phyloP scores from a whole-genome alignment of 2,888 invertebrate genomes.

The Xanthorhoe designata region DNA sequence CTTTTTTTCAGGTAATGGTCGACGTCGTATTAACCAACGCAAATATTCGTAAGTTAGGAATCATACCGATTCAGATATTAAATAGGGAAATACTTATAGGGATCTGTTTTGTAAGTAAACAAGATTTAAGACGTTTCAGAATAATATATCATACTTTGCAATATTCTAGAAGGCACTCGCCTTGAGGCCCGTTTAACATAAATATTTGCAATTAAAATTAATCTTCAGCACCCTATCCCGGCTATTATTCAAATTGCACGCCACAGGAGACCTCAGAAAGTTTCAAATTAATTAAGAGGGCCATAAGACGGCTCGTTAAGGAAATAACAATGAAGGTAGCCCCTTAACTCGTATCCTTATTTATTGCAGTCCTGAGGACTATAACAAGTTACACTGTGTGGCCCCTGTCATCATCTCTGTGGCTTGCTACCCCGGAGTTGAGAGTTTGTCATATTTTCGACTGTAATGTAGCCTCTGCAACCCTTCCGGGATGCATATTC shows the following conservation, averaged over 20 bases:
- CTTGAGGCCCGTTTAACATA: slow-evolving; percentile 77
- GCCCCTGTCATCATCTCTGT: slow-evolving; percentile 69
- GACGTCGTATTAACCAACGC: slow-evolving; percentile 32
- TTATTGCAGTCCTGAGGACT: slow-evolving; percentile 75
- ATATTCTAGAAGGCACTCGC: slow-evolving; percentile 64
- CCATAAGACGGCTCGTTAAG: slow-evolving; percentile 84
- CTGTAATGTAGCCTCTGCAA: slow-evolving; percentile 45
- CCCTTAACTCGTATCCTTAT: slow-evolving; percentile 73
- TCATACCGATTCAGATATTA: background rate
- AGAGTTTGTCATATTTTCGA: slow-evolving; percentile 59
- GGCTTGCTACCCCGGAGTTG: slow-evolving; percentile 58
- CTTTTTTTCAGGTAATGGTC: slow-evolving; percentile 49
- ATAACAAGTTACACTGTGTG: slow-evolving; percentile 54
- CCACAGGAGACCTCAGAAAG: slow-evolving; percentile 84
- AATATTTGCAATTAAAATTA: slow-evolving; percentile 86
- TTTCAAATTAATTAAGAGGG: slow-evolving; percentile 86
- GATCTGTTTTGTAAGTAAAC: slow-evolving; percentile 20
- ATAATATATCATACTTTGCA: slow-evolving; percentile 77
- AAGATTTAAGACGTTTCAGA: slow-evolving; percentile 54
- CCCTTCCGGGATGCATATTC: slow-evolving; percentile 64
- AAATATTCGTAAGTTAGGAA: slow-evolving; percentile 40
- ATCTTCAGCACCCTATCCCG: slow-evolving; percentile 77
- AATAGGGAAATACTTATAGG: background rate
- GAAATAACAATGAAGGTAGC: slow-evolving; percentile 80
- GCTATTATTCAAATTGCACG: slow-evolving; percentile 84